These are phyloP conservation scores for Centropus unirufus DNA, from an alignment of 2,113 vertebrate genomes.

Conservation along the genomic window DNA sequence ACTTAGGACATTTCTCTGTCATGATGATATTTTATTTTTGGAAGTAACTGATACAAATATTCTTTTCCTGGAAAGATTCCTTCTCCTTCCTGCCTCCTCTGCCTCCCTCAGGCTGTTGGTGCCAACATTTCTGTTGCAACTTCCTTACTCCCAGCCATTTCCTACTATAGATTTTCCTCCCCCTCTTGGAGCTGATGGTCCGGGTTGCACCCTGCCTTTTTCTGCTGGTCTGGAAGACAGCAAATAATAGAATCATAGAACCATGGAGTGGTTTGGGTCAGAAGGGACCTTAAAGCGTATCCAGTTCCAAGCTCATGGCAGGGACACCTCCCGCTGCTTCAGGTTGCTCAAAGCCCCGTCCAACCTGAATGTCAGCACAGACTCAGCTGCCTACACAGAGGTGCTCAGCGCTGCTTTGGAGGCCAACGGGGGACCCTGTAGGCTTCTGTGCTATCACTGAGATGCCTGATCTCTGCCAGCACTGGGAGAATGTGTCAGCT, in stretches of 20 bases:
- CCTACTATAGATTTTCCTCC: slow-evolving; percentile 1
- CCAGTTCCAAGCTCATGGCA: no score
- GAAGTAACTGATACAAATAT: slow-evolving; percentile 49
- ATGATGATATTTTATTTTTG: slow-evolving; percentile 41
- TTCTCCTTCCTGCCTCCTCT: neutral
- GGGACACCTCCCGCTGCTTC: no score
- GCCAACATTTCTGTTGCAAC: slow-evolving; percentile 38
- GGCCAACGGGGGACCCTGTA: neutral
- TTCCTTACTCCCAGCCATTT: slow-evolving; percentile 17
- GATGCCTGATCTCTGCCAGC: neutral
- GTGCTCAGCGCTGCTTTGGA: neutral
- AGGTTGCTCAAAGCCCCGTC: no score
- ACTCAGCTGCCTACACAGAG: neutral
- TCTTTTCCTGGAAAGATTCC: slow-evolving; percentile 58
- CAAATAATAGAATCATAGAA: neutral
- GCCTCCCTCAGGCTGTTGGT: neutral
- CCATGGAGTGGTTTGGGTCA: no score
- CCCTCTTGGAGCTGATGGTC: neutral
- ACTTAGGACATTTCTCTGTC: neutral
- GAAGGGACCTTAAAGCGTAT: no score
- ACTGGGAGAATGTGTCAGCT: neutral
- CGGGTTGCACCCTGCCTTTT: neutral
- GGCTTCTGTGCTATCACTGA: neutral
- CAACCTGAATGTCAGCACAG: accelerated
- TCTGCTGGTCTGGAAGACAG: neutral